phyloP scores from a whole-genome alignment of 92 coral and sea anemone genomes.

The Blastomussa wellsi region DNA sequence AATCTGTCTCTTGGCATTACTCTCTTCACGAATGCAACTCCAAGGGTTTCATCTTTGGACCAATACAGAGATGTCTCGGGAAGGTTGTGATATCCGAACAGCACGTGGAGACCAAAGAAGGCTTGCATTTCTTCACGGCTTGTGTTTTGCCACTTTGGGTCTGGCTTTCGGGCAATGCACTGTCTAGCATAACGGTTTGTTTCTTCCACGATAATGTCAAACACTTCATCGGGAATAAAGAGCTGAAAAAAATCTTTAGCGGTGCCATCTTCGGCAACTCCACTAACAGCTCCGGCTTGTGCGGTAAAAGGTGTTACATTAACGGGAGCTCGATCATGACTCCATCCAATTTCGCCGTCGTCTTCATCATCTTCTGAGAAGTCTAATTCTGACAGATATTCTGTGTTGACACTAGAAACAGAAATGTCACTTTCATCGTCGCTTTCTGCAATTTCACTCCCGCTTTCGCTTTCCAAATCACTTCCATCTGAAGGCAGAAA shows the following conservation, averaged over 20 bases:
- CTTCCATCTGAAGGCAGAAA: neutral
- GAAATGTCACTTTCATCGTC: slow-evolving; percentile 7
- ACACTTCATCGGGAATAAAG: slow-evolving; percentile 8
- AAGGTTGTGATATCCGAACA: slow-evolving; percentile 36
- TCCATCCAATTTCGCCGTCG: no score
- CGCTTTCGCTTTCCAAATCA: neutral
- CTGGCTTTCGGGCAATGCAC: neutral
- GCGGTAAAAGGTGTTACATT: neutral
- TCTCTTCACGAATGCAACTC: slow-evolving; percentile 31
- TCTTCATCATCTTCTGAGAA: neutral
- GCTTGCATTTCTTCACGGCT: slow-evolving; percentile 23
- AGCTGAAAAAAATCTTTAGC: neutral
- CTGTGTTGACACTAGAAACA: neutral
- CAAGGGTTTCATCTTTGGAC: slow-evolving; percentile 32
- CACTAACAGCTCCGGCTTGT: neutral
- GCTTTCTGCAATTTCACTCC: neutral
- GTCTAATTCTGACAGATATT: neutral
- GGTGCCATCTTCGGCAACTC: neutral
- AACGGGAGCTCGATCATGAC: no score
- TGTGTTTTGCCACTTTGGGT: slow-evolving; percentile 13
- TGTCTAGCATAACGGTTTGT: neutral
- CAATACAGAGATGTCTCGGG: slow-evolving; percentile 31
- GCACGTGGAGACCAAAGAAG: slow-evolving; percentile 36
- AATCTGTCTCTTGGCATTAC: slow-evolving; percentile 47
- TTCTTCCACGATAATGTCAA: neutral